These are phyloP conservation scores for Macaria liturata DNA, from an alignment of 2,888 invertebrate species.

Conservation along the genomic window DNA sequence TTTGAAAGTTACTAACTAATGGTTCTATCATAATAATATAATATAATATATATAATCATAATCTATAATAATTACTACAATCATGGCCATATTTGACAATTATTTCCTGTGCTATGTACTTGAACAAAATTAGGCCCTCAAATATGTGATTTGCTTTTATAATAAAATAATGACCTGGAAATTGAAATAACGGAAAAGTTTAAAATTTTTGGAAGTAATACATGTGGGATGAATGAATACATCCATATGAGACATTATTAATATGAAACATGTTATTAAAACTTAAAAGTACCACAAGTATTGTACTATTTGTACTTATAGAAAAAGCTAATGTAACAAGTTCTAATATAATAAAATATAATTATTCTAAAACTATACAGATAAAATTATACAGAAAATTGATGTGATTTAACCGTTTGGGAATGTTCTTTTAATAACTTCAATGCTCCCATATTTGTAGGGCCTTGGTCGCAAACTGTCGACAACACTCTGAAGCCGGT, in stretches of 20 bases:
- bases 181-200: not conserved
- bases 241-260: not conserved
- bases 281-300: not conserved
- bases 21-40: not conserved
- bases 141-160: not conserved
- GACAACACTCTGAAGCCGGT: constrained; percentile 21
- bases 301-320: not conserved
- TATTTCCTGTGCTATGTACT: not conserved
- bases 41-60: too few species aligned
- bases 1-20: constrained; percentile 1
- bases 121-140: not conserved
- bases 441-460: too few species aligned
- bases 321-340: not conserved
- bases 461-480: constrained; percentile 11
- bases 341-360: too few species aligned
- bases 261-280: not conserved
- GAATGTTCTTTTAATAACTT: too few species aligned
- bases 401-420: too few species aligned
- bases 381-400: not conserved
- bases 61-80: not conserved
- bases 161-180: not conserved
- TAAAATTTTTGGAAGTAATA: not conserved
- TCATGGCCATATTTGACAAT: not conserved
- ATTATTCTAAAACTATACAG: not conserved
- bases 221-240: not conserved